Percentiles rank a stretch among this genome's conserved stretches.
These are phyloP conservation scores for Typhlichthys eigenmanni DNA, from an alignment of 2,797 vertebrate genomes.

Conservation along the genomic window DNA sequence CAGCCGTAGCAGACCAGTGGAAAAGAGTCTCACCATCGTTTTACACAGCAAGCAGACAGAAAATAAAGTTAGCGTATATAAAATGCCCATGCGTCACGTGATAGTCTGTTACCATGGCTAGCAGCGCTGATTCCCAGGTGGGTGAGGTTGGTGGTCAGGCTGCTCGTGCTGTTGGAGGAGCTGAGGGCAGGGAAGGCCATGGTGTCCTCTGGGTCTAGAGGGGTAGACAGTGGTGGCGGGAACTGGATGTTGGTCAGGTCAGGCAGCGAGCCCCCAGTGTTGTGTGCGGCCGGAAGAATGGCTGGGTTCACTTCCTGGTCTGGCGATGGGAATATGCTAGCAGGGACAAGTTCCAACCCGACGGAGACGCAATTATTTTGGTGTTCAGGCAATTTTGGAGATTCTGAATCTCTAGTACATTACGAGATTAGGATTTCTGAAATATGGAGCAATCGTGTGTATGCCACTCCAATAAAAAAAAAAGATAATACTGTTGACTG, in stretches of 20 bases:
- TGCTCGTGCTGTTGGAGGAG: slow-evolving; percentile 88
- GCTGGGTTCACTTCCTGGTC: slow-evolving; percentile 90
- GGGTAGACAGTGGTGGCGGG: slow-evolving; percentile 95
- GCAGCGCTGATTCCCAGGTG: slow-evolving; percentile 89
- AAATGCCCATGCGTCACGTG: no score
- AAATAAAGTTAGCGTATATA: no score
- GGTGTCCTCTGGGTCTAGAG: slow-evolving; percentile 90
- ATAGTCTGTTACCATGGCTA: slow-evolving; percentile 80
- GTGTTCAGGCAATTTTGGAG: neutral
- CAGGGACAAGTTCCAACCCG: slow-evolving; percentile 18
- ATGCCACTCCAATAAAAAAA: no score
- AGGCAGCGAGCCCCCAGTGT: slow-evolving; percentile 94
- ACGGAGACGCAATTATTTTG: neutral
- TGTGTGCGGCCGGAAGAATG: slow-evolving; percentile 88
- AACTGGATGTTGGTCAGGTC: slow-evolving; percentile 99
- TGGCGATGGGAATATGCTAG: slow-evolving; percentile 93
- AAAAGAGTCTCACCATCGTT: no score
- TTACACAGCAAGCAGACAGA: neutral
- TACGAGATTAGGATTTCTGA: no score
- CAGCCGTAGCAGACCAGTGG: no score
- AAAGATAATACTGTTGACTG: no score
- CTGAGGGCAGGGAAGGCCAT: slow-evolving; percentile 87
- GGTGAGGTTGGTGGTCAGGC: slow-evolving; percentile 91
- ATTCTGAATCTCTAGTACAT: no score
- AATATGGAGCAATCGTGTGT: no score